Conservation (phyloP, 2,888 invertebrate species). For the Epicampocera succincta region DNA sequence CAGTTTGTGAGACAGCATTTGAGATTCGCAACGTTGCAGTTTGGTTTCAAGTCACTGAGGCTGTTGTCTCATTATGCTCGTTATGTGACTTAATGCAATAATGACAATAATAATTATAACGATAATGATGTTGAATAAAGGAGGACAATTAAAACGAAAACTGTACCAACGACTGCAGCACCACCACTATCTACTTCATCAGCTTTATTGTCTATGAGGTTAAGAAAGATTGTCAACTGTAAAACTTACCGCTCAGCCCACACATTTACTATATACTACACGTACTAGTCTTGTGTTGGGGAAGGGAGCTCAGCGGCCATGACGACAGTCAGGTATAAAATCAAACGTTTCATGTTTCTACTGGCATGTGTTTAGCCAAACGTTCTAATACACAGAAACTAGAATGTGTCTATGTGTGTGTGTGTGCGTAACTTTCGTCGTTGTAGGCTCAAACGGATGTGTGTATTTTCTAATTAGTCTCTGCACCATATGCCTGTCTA, state of each 20-base stretch:
- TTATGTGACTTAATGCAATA: conserved; percentile 69
- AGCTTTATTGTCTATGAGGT: conserved; percentile 21
- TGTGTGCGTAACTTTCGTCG: too few species aligned
- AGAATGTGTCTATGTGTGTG: conserved; percentile 11
- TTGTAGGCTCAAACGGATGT: neutral
- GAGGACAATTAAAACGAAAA: conserved; percentile 49
- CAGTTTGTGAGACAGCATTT: conserved; percentile 53
- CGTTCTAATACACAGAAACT: conserved; percentile 3
- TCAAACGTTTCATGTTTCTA: neutral
- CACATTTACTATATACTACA: neutral
- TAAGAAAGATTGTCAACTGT: conserved; percentile 23
- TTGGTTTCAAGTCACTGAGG: conserved; percentile 59
- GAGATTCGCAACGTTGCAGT: conserved; percentile 68
- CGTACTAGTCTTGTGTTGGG: too few species aligned
- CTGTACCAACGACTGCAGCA: conserved; percentile 10
- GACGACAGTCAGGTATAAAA: conserved; percentile 20
- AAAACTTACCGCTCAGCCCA: conserved; percentile 1
- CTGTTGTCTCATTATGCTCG: conserved; percentile 60
- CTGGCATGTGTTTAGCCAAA: neutral
- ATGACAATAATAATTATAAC: conserved; percentile 63
- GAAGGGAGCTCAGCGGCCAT: neutral
- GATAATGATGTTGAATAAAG: conserved; percentile 59
- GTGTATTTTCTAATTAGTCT: conserved; percentile 50
- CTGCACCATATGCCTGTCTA: conserved; percentile 44
- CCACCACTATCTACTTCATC: conserved; percentile 26